These are phyloP conservation scores for Sebastes reedi DNA, from an alignment of 2,797 vertebrate species.

Conservation along the genomic window DNA sequence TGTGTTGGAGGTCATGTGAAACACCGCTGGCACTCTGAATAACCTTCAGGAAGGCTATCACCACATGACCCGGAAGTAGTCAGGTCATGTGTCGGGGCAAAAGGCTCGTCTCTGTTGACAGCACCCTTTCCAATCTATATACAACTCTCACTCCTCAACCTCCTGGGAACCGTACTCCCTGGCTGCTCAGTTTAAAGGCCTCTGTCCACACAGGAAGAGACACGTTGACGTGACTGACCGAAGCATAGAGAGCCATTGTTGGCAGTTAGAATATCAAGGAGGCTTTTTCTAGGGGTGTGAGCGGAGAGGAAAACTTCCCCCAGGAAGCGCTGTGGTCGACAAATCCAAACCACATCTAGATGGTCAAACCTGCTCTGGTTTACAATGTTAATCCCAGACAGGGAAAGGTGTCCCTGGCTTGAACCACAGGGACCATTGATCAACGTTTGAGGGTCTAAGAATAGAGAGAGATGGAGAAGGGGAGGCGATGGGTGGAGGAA, in stretches of 20 bases:
- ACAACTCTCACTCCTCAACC: conserved; percentile 67
- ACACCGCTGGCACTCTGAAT: conserved; percentile 71
- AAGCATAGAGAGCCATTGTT: conserved; percentile 65
- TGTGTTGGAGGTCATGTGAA: conserved; percentile 80
- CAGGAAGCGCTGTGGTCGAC: conserved; percentile 46
- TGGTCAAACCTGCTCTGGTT: conserved; percentile 44
- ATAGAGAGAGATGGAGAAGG: conserved; percentile 35
- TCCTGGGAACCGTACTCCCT: conserved; percentile 69
- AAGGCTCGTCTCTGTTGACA: conserved; percentile 72
- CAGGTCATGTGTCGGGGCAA: conserved; percentile 72
- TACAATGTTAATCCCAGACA: conserved; percentile 37
- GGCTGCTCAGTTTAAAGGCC: conserved; percentile 52
- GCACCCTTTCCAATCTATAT: conserved; percentile 66
- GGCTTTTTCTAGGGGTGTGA: conserved; percentile 37
- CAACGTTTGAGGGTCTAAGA: conserved; percentile 33
- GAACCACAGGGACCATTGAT: conserved; percentile 24
- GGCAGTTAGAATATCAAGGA: conserved; percentile 35
- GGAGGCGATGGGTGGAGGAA: conserved; percentile 24
- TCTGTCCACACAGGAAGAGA: conserved; percentile 59
- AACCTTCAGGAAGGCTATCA: conserved; percentile 73
- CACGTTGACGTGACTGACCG: conserved; percentile 44
- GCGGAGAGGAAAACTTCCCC: conserved; percentile 45
- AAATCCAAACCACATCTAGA: conserved; percentile 56
- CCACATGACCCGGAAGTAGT: conserved; percentile 75
- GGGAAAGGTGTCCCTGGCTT: conserved; percentile 38